Evolutionary conservation across 2,888 invertebrate species (phyloP).

Genomic region (Drosophila yooni): DNA sequence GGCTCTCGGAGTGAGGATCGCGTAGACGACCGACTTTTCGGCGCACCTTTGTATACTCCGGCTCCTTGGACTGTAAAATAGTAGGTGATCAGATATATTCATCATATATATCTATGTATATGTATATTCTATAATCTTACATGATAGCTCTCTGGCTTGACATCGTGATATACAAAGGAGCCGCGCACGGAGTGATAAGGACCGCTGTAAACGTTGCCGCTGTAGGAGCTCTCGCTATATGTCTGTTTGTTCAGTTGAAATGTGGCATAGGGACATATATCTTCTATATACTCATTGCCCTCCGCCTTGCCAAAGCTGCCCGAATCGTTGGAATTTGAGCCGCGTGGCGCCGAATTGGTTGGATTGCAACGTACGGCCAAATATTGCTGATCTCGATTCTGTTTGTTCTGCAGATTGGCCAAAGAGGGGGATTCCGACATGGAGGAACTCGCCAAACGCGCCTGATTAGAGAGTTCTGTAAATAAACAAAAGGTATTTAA

Average conservation of each 20-base stretch:
- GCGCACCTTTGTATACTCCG: slow-evolving; percentile 92
- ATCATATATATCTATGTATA: no score
- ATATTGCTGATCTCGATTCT: slow-evolving; percentile 92
- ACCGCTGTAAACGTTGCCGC: slow-evolving; percentile 94
- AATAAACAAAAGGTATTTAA: background rate
- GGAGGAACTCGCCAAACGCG: slow-evolving; percentile 85
- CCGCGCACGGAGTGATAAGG: slow-evolving; percentile 94
- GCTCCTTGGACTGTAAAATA: slow-evolving; percentile 87
- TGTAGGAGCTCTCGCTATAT: slow-evolving; percentile 95
- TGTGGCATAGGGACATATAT: slow-evolving; percentile 96
- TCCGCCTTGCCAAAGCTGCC: slow-evolving; percentile 87
- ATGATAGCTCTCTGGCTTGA: slow-evolving; percentile 87
- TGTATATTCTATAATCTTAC: slow-evolving; percentile 60
- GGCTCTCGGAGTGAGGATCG: slow-evolving; percentile 93
- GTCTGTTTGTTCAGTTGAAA: slow-evolving; percentile 95
- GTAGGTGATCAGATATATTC: background rate
- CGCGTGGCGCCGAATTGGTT: slow-evolving; percentile 83
- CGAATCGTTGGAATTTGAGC: slow-evolving; percentile 85
- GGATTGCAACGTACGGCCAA: slow-evolving; percentile 89
- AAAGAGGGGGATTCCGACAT: slow-evolving; percentile 92
- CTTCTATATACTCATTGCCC: slow-evolving; percentile 93
- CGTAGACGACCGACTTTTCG: slow-evolving; percentile 92
- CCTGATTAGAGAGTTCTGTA: slow-evolving; percentile 85
- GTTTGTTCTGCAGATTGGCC: slow-evolving; percentile 92
- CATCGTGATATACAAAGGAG: slow-evolving; percentile 95